Base-by-base conservation (phyloP, 2,888 invertebrate genomes). In the Pecten maximus region DNA sequence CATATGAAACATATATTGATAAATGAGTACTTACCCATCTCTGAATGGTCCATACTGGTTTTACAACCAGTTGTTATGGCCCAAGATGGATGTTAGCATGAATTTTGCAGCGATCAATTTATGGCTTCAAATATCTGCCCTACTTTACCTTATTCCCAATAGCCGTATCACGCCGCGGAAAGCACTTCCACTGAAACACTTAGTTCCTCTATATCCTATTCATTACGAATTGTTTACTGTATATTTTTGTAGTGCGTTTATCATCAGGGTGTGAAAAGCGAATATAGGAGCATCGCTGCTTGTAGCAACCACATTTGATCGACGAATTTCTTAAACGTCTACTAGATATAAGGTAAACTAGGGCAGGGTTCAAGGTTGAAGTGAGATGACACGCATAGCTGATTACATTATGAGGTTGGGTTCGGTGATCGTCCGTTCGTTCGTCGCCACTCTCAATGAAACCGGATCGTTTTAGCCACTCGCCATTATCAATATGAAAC, bases 1-100 rank as follows among this genome's bases (percentile, higher is more conserved):
- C 87, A 40, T 15, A 40, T 87, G n/a, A 87, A 87, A n/a, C 28
- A 87, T n/a, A 60, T 60, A 88, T 40, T n/a, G 28, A 48, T 0
- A 35, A 39, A 48, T 89, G 6, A 54, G 35, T 87, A 90, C 94
- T 92, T 91, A 94, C 94, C 94, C 93, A 94, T 93, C 16, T 94
- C 94, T 40, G 93, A 91, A 91, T 92, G 92, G 87, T 94, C 94
- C 94, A 94, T 94, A 88, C 90, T 89, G 74, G 87, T 40, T 40
- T 44, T 40, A 86, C 23, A 88, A 88, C 89, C 90, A 90, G 44
- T 44, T 89, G 86, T 90, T 88, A 88, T 88, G 86, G 48, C 87
- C 74, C 40, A 54, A 35, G 88, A 40, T 54, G 87, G 48, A 88
- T 89, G 88, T 89, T 89, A 88, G 86, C 91, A 88, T 50, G 90